phyloP scores from a whole-genome alignment of 2,797 vertebrate genomes.

The Argyrosomus regius region DNA sequence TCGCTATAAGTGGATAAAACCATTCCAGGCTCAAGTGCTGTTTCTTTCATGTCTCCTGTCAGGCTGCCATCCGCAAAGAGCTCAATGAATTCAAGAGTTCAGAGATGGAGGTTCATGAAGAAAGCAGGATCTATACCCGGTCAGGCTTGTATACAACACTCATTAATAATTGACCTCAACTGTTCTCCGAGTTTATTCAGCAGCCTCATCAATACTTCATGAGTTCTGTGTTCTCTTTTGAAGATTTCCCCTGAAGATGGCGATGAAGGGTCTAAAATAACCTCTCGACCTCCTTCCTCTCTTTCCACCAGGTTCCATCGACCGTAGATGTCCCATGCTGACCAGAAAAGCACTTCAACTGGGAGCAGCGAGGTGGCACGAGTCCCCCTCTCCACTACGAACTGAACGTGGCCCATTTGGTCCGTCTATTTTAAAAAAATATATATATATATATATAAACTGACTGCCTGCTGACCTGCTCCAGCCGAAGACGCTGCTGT shows the following conservation, averaged over 20 bases:
- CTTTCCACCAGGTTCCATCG: slow-evolving; percentile 90
- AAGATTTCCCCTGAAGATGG: neutral
- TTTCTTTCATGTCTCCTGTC: slow-evolving; percentile 47
- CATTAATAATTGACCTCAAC: slow-evolving; percentile 51
- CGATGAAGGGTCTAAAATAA: neutral
- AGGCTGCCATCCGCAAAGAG: slow-evolving; percentile 98
- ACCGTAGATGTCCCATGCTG: slow-evolving; percentile 81
- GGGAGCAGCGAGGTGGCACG: neutral
- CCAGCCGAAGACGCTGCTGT: slow-evolving; percentile 3
- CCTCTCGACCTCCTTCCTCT: slow-evolving; percentile 10
- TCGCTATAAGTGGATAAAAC: slow-evolving; percentile 15
- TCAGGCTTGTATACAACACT: slow-evolving; percentile 61
- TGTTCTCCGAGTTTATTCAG: slow-evolving; percentile 33
- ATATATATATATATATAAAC: neutral
- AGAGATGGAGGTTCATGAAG: slow-evolving; percentile 97
- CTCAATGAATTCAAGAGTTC: slow-evolving; percentile 98
- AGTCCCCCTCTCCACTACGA: neutral
- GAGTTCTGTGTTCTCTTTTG: neutral
- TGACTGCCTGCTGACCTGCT: slow-evolving; percentile 24
- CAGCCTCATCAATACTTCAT: slow-evolving; percentile 27
- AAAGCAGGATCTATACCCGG: slow-evolving; percentile 96
- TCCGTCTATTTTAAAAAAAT: neutral
- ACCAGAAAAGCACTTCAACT: slow-evolving; percentile 39
- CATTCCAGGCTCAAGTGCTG: slow-evolving; percentile 7
- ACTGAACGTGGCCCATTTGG: slow-evolving; percentile 24